phyloP scores from a whole-genome alignment of 2,797 vertebrate genomes.

The Schizothorax lantsangensis region DNA sequence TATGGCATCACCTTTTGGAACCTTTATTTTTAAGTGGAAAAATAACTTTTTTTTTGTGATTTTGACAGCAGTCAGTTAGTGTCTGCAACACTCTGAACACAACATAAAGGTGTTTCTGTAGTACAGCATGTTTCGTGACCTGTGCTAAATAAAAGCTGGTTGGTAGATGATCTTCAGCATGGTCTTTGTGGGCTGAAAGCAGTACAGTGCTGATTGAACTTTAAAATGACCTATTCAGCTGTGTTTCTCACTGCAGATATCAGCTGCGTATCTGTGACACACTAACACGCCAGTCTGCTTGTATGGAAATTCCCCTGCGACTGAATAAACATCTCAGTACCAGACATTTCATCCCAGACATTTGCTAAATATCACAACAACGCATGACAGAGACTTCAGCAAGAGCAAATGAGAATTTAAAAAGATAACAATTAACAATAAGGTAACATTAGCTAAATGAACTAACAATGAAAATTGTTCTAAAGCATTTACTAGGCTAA shows the following conservation, averaged over 20 bases:
- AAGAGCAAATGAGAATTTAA: neutral
- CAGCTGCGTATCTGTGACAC: conserved; percentile 71
- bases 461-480: neutral
- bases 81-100: neutral
- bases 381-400: neutral
- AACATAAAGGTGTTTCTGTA: conserved; percentile 31
- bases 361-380: conserved; percentile 63
- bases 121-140: conserved; percentile 14
- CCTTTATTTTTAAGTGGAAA: neutral
- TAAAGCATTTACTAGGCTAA: neutral
- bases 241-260: conserved; percentile 72
- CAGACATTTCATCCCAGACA: neutral
- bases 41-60: neutral
- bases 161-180: neutral
- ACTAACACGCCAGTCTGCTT: conserved; percentile 67
- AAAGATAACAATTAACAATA: neutral
- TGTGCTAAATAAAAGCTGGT: conserved; percentile 17
- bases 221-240: conserved; percentile 77
- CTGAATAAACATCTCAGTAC: conserved; percentile 68
- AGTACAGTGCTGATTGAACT: conserved; percentile 69
- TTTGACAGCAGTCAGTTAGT: neutral
- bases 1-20: neutral
- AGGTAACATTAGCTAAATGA: neutral
- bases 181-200: conserved; percentile 40
- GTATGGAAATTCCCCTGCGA: conserved; percentile 73